A percentile compares a stretch with the other conserved stretches of the same genome.
These are phyloP conservation scores for Chelidonichthys spinosus DNA, from an alignment of 2,797 vertebrate genomes.

Conservation along the genomic window DNA sequence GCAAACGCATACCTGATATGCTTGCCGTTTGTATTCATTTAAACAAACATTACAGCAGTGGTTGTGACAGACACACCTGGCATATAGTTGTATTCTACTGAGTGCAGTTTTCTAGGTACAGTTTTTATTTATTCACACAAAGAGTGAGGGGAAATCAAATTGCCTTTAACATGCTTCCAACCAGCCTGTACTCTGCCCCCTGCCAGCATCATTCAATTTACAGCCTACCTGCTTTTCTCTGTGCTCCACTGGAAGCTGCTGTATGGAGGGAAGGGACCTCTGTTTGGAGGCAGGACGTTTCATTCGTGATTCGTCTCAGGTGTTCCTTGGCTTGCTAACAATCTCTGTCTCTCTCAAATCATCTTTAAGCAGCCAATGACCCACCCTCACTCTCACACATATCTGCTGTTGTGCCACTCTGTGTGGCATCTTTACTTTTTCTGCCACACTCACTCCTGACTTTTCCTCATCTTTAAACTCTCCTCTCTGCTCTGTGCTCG, in stretches of 20 bases:
- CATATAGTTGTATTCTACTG: neutral
- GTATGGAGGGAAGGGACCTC: conserved; percentile 8
- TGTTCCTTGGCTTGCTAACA: conserved; percentile 41
- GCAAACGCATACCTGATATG: too few species aligned
- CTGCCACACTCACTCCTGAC: conserved; percentile 7
- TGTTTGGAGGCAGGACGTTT: conserved; percentile 21
- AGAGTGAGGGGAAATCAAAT: neutral
- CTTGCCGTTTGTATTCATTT: neutral
- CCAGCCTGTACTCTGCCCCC: neutral
- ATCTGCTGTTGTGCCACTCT: neutral
- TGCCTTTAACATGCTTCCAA: neutral
- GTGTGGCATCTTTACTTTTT: conserved; percentile 16
- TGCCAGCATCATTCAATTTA: neutral
- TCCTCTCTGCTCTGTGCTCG: conserved; percentile 4
- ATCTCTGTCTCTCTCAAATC: conserved; percentile 28
- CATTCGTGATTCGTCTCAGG: conserved; percentile 62
- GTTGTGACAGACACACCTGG: neutral
- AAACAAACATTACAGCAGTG: neutral
- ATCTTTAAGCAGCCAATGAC: conserved; percentile 43
- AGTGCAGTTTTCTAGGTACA: neutral
- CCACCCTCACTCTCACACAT: conserved; percentile 4
- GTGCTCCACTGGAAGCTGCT: neutral
- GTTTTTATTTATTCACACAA: conserved; percentile 3
- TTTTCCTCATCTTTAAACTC: conserved; percentile 20
- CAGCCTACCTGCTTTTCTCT: neutral